phyloP scores from a whole-genome alignment of 2,113 vertebrate species.

The Chlamydotis undulata region DNA sequence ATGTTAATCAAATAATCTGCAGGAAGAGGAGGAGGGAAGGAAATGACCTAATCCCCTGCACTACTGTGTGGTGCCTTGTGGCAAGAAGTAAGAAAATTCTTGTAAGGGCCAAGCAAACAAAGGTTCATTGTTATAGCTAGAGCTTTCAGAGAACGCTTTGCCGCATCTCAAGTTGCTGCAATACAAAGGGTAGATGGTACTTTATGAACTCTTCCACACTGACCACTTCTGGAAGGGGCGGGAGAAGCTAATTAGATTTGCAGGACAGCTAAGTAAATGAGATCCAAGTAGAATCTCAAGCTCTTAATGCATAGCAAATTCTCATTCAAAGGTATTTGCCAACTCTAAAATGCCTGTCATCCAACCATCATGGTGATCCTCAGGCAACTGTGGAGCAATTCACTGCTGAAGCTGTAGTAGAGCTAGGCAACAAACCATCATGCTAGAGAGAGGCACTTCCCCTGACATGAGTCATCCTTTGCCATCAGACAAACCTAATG shows the following conservation, averaged over 20 bases:
- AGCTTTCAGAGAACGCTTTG: background rate
- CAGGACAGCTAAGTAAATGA: background rate
- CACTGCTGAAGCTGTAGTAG: background rate
- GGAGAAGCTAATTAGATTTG: background rate
- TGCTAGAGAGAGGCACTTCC: background rate
- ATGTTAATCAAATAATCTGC: conserved; percentile 67
- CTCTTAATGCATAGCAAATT: background rate
- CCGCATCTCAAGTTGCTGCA: background rate
- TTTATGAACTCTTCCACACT: background rate
- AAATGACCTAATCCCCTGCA: conserved; percentile 56
- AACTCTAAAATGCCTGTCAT: background rate
- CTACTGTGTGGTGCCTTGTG: conserved; percentile 11
- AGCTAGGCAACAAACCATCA: background rate
- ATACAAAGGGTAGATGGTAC: background rate
- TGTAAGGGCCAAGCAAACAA: background rate
- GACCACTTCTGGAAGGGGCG: background rate
- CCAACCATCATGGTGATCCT: background rate
- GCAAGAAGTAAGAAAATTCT: conserved; percentile 43
- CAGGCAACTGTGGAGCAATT: background rate
- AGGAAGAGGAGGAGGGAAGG: conserved; percentile 65
- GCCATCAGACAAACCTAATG: background rate
- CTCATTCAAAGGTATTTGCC: background rate
- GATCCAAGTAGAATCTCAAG: background rate
- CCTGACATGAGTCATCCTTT: background rate
- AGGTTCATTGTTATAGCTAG: conserved; percentile 2